Evolutionary conservation across 2,113 vertebrate genomes (phyloP).

Genomic region (Indicator maculatus): DNA sequence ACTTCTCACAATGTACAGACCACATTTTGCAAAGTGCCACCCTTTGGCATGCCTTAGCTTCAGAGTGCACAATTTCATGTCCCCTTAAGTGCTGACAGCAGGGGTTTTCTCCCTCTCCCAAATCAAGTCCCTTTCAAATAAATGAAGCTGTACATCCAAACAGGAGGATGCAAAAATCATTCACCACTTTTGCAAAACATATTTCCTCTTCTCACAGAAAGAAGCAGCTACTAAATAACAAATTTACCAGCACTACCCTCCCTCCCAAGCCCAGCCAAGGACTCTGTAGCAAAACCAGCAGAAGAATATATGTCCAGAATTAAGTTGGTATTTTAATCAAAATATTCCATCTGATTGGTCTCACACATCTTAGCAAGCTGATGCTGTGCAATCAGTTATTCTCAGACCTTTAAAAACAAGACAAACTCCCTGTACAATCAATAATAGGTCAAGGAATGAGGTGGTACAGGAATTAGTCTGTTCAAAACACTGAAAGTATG

Average conservation of each 20-base stretch:
- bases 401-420: slow-evolving; percentile 23
- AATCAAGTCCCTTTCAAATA: not conserved
- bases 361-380: not conserved
- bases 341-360: not conserved
- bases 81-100: not conserved
- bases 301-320: not conserved
- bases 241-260: not conserved
- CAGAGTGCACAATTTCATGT: not conserved
- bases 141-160: no score
- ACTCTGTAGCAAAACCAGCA: not conserved
- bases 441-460: not conserved
- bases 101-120: not conserved
- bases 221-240: not conserved
- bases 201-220: accelerated
- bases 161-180: not conserved
- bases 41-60: not conserved
- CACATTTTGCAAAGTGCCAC: not conserved
- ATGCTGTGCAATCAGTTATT: not conserved
- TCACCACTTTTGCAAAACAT: not conserved
- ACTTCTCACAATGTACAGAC: not conserved
- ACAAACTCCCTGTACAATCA: not conserved
- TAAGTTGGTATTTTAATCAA: not conserved
- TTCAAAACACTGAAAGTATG: not conserved
- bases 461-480: not conserved
- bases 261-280: not conserved